A percentile compares a stretch with the other conserved stretches of the same genome.
These are phyloP conservation scores for Probosciger aterrimus DNA, from an alignment of 2,113 vertebrate genomes.

Conservation along the genomic window DNA sequence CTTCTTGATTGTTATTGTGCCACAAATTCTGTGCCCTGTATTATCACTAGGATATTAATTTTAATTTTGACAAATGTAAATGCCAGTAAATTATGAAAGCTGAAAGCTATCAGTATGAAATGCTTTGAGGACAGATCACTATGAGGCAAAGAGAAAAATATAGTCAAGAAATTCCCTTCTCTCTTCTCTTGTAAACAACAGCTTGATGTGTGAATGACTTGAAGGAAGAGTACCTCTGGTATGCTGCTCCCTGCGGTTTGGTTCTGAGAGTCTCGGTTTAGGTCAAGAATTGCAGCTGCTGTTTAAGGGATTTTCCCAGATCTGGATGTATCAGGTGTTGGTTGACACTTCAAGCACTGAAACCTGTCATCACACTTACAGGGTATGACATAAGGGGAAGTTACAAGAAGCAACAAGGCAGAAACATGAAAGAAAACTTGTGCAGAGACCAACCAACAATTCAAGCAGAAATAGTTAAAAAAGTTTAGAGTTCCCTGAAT, in stretches of 20 bases:
- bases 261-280: neutral
- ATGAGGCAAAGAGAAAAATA: neutral
- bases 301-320: constrained; percentile 39
- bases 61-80: neutral
- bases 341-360: constrained; percentile 1
- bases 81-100: neutral
- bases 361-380: constrained; percentile 45
- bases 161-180: neutral
- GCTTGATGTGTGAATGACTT: neutral
- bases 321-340: constrained; percentile 1
- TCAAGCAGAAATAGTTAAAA: constrained; percentile 3
- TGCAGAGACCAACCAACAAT: neutral
- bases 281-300: constrained; percentile 50
- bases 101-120: neutral
- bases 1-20: neutral
- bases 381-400: constrained; percentile 39
- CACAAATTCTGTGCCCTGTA: neutral
- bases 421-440: neutral
- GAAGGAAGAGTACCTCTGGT: constrained; percentile 2
- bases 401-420: constrained; percentile 40
- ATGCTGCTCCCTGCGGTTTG: neutral
- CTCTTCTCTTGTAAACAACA: neutral
- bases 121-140: neutral
- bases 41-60: neutral
- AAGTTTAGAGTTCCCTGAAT: neutral